Base-by-base conservation (phyloP, 2,113 vertebrate species). In the Anseranas semipalmata region DNA sequence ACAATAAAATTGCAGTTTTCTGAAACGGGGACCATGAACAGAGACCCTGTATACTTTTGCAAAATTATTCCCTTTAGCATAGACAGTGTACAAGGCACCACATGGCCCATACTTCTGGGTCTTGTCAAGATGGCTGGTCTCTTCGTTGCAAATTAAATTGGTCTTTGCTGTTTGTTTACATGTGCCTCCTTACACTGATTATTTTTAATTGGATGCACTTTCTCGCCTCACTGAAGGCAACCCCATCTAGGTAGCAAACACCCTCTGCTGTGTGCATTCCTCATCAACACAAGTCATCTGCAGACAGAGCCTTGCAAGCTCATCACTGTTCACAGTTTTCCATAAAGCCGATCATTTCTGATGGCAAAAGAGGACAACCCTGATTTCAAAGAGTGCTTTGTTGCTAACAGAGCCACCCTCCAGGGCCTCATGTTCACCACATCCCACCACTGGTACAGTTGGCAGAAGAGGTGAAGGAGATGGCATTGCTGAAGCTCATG, bases 81-180 rank as follows among this genome's bases (percentile, higher is more conserved):
- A 22, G 0, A 0, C 30, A 30, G 14, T 13, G 21, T 15, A 53
- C n/a, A 50, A 45, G 28, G 21, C 28, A 77, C 24, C 11, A 19
- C 12, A 21, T 6, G 32, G 37, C n/a, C 63, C 1, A 0, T 12
- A 32, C n/a, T 66, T 60, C 59, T 62, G 0, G 18, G 33, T 37
- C 24, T 2, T 32, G 6, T 27, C 43, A 30, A 74, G 7, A 11
- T 2, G 84, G 17, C 7, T 58, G 16, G 50, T 27, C 33, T 50
- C 55, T 89, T 68, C 56, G 15, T 15, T 75, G 41, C 19, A 87
- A 63, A 58, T 4, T 41, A 35, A 21, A 41, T 28, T 35, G 21
- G n/a, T 46, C 27, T 81, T 75, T 25, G 39, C 67, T 86, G 35
- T 10, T n/a, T 76, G 30, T 56, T 30, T 56, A 22, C 28, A 37